Conservation (phyloP, 2,888 invertebrate genomes). For the Arrhopalites spinosus region DNA sequence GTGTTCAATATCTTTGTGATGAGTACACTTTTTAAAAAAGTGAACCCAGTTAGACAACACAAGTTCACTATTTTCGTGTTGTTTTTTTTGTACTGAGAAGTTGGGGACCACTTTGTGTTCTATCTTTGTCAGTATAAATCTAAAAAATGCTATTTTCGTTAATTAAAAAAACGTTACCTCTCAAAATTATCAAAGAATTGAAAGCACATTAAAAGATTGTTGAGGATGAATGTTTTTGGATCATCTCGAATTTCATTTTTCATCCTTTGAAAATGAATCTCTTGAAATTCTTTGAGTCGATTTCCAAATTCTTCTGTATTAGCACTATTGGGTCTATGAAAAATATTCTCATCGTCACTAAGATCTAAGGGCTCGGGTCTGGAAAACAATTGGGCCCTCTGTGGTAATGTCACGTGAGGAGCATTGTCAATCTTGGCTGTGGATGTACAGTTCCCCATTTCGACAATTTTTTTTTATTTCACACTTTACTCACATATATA, state of each 20-base stretch:
- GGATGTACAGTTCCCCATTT: constrained; percentile 23
- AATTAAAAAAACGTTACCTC: too few species aligned
- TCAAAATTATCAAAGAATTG: constrained; percentile 82
- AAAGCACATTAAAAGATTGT: constrained; percentile 74
- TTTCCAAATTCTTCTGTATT: constrained; percentile 23
- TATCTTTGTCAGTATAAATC: too few species aligned
- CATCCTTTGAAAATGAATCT: constrained; percentile 66
- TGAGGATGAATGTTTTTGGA: constrained; percentile 73
- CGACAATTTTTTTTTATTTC: not conserved
- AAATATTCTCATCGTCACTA: not conserved
- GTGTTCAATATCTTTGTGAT: too few species aligned
- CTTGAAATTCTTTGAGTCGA: constrained; percentile 57
- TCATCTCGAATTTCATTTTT: constrained; percentile 67
- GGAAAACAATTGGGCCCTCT: too few species aligned
- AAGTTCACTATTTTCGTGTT: too few species aligned
- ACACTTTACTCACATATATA: too few species aligned
- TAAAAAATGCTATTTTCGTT: too few species aligned
- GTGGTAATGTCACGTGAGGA: not conserved
- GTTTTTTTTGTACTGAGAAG: too few species aligned
- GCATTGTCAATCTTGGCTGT: not conserved
- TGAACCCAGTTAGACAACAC: too few species aligned
- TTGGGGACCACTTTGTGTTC: too few species aligned
- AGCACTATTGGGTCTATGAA: not conserved
- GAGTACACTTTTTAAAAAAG: too few species aligned
- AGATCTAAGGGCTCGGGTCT: not conserved